Conservation (phyloP, 2,888 invertebrate species). For the Leucophenga maculata region DNA sequence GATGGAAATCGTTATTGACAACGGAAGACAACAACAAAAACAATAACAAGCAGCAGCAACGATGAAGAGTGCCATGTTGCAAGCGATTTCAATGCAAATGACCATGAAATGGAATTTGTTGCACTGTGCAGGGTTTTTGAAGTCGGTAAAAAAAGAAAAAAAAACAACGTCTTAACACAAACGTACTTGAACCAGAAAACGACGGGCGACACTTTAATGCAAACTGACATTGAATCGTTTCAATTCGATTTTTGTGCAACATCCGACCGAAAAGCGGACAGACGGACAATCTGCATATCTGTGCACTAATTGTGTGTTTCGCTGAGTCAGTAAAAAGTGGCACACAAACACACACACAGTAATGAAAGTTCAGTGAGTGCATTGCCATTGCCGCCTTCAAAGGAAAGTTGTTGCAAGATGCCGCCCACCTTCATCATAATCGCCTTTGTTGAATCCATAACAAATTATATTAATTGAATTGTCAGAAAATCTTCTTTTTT, state of each 20-base stretch:
- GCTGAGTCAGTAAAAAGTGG: conserved; percentile 42
- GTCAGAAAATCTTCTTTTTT: too few relatives aligned
- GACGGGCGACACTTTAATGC: conserved; percentile 66
- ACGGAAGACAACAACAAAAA: conserved; percentile 53
- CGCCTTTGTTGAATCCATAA: conserved; percentile 44
- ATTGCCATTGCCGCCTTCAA: background rate
- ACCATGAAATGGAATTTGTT: conserved; percentile 66
- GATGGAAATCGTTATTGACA: conserved; percentile 69
- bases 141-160: background rate
- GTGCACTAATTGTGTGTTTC: conserved; percentile 20
- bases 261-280: background rate
- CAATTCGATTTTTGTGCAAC: conserved; percentile 28
- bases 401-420: conserved; percentile 12
- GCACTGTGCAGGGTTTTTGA: conserved; percentile 27
- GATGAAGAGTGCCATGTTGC: conserved; percentile 30
- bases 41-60: conserved; percentile 4
- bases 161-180: conserved; percentile 37
- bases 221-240: conserved; percentile 67
- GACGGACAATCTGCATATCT: background rate
- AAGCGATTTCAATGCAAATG: conserved; percentile 67
- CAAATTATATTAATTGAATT: conserved; percentile 57
- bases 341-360: conserved; percentile 34
- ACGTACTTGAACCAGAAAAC: conserved; percentile 70
- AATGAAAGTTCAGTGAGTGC: background rate
- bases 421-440: background rate